These are phyloP conservation scores for Phthorimaea operculella DNA, from an alignment of 1,140 invertebrate genomes.

Conservation along the genomic window DNA sequence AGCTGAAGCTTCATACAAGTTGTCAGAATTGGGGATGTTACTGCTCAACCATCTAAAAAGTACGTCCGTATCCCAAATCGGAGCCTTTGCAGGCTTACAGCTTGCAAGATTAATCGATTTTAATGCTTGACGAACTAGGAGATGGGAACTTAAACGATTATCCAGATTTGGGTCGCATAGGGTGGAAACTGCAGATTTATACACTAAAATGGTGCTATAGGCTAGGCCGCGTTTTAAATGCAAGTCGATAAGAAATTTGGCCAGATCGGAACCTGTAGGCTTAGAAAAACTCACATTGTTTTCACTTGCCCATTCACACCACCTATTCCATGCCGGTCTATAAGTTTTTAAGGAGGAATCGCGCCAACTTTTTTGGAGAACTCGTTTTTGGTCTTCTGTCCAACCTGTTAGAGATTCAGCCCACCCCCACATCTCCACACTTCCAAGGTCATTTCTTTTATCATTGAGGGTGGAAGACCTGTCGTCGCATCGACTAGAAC, in stretches of 20 bases:
- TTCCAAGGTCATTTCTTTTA: constrained; percentile 18
- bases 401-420: constrained; percentile 2
- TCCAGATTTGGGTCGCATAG: not conserved
- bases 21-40: constrained; percentile 10
- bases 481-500: constrained; percentile 16
- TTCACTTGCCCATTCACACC: not conserved
- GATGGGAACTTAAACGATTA: constrained; percentile 12
- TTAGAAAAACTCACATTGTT: not conserved
- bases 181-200: constrained; percentile 7
- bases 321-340: constrained; percentile 8
- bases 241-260: constrained; percentile 4
- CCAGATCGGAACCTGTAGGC: constrained; percentile 3
- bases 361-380: constrained; percentile 7
- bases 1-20: constrained; percentile 13
- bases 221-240: constrained; percentile 5
- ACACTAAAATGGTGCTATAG: constrained; percentile 7
- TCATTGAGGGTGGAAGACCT: constrained; percentile 13
- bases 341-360: constrained; percentile 8
- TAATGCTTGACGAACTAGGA: constrained; percentile 18
- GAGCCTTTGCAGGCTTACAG: constrained; percentile 15
- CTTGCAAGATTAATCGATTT: constrained; percentile 4
- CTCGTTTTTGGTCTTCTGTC: not conserved
- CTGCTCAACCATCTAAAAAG: constrained; percentile 7
- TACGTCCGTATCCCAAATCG: constrained; percentile 24
- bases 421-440: constrained; percentile 30